Conservation (phyloP, 2,797 vertebrate species). For the Varecia variegata region DNA sequence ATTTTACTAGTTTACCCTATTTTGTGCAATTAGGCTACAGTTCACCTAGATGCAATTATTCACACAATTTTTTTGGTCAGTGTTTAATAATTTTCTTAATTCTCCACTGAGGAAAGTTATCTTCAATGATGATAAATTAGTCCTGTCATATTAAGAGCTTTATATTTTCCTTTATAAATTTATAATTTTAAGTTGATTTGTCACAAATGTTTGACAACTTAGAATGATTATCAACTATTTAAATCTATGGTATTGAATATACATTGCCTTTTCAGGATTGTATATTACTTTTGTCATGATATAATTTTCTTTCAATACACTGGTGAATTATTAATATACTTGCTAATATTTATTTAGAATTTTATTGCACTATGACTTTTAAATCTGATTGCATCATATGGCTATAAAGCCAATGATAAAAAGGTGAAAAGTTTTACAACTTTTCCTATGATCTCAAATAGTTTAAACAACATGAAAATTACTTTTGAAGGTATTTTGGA, state of each 20-base stretch:
- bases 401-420: not conserved
- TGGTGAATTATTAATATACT: not conserved
- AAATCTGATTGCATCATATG: not conserved
- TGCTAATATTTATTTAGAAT: not conserved
- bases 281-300: not conserved
- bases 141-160: not conserved
- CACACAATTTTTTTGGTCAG: not conserved
- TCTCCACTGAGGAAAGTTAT: not conserved
- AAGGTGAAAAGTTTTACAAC: not conserved
- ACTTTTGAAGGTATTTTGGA: not conserved
- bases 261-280: not conserved
- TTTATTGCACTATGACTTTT: not conserved
- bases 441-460: not conserved
- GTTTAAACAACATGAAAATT: not conserved
- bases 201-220: not conserved
- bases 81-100: not conserved
- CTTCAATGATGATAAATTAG: not conserved
- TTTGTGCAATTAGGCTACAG: not conserved
- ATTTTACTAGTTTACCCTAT: not conserved
- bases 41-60: not conserved
- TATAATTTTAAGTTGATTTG: not conserved
- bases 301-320: not conserved
- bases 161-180: not conserved
- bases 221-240: not conserved
- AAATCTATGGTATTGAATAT: not conserved